Percentiles rank a stretch among this genome's conserved stretches.
Conservation (phyloP, 2,797 vertebrate species). For the Lepus oiostolus region DNA sequence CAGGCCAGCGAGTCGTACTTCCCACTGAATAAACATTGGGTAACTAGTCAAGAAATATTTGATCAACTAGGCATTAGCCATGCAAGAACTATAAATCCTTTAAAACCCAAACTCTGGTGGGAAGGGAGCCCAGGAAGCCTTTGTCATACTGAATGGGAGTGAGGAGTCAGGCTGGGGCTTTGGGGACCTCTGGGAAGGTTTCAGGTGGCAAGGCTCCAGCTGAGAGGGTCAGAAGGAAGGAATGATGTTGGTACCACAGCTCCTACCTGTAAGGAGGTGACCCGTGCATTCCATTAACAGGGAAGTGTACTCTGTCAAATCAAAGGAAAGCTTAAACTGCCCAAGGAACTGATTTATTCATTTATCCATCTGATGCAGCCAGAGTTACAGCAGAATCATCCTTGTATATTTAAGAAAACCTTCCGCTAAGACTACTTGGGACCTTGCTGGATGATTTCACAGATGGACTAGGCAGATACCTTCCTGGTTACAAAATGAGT, state of each 20-base stretch:
- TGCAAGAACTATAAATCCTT: neutral
- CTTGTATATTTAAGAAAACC: neutral
- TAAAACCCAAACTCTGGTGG: neutral
- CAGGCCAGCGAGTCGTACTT: neutral
- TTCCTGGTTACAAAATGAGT: neutral
- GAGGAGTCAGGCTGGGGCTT: neutral
- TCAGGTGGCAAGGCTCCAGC: neutral
- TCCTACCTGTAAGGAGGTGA: neutral
- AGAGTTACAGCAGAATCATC: neutral
- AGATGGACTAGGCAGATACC: neutral
- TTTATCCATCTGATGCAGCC: conserved; percentile 4
- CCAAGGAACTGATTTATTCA: neutral
- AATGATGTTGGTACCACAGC: neutral
- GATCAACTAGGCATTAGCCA: neutral
- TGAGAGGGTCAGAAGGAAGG: neutral
- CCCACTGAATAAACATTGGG: neutral
- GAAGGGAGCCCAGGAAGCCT: neutral
- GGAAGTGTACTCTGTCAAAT: neutral
- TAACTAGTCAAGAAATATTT: conserved; percentile 30
- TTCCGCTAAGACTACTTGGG: conserved; percentile 26
- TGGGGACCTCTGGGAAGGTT: neutral
- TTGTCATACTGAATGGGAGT: neutral
- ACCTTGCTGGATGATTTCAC: neutral
- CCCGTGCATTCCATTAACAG: neutral
- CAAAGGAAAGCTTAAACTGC: conserved; percentile 1